A percentile compares a stretch with the other conserved stretches of the same genome.
Evolutionary conservation across 2,888 invertebrate genomes (phyloP).

Genomic region (Fragum fragum): DNA sequence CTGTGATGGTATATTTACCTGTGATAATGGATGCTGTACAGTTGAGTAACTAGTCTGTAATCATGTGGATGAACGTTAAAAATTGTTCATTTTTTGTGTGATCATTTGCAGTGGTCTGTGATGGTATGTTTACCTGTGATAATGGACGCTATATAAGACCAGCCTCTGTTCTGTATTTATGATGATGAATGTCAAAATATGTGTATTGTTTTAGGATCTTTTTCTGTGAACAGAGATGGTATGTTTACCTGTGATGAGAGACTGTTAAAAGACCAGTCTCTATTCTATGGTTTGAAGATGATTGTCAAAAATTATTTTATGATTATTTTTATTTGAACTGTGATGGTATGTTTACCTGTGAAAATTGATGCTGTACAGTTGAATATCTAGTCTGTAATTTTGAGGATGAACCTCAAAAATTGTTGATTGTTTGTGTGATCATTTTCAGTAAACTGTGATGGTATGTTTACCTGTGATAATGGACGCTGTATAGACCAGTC

Average conservation of each 20-base stretch:
- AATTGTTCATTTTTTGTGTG: too few relatives aligned
- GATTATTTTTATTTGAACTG: too few relatives aligned
- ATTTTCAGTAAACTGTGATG: slow-evolving; percentile 68
- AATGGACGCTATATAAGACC: slow-evolving; percentile 86
- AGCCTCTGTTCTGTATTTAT: slow-evolving; percentile 73
- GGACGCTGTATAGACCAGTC: slow-evolving; percentile 74
- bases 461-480: slow-evolving; percentile 89
- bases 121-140: slow-evolving; percentile 89
- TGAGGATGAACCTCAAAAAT: slow-evolving; percentile 79
- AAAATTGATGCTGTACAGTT: slow-evolving; percentile 86
- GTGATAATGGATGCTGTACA: slow-evolving; percentile 88
- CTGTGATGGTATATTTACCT: slow-evolving; percentile 88
- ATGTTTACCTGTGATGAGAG: slow-evolving; percentile 89
- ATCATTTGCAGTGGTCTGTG: slow-evolving; percentile 29
- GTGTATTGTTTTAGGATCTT: too few relatives aligned
- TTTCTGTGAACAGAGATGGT: slow-evolving; percentile 72
- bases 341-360: slow-evolving; percentile 89
- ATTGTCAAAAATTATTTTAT: slow-evolving; percentile 84
- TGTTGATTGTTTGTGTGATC: too few relatives aligned
- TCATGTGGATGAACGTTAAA: too few relatives aligned
- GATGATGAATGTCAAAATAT: slow-evolving; percentile 80
- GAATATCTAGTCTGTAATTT: slow-evolving; percentile 73
- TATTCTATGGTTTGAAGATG: slow-evolving; percentile 77
- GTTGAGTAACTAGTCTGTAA: background rate
- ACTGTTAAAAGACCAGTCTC: slow-evolving; percentile 71